Base-by-base conservation (phyloP, 2,797 vertebrate genomes). In the Tapera naevia region DNA sequence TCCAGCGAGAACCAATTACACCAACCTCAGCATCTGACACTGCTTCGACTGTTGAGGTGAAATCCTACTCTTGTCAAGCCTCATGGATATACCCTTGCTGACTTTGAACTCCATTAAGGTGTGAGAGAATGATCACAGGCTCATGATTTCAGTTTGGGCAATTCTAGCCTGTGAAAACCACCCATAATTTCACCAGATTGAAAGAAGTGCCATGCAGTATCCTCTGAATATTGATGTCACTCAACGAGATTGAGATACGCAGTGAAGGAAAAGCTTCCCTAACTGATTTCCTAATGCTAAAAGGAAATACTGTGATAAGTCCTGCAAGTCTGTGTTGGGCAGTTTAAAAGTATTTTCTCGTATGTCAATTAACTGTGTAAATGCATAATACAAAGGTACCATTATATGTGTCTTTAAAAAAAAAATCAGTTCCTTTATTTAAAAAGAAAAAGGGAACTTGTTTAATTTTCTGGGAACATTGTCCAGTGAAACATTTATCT, bases 381-480 rank as follows among this genome's bases (percentile, higher is more conserved):
- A 81, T 70, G 7, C 8, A 10, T 51, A 82, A 60, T 54, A 71
- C 27, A 67, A 83, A 89, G 83, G 5, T 27, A 17, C 66, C 5
- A 1, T 41, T 72, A 35, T 24, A 2, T 48, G 8, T 51, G 25
- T 76, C 11, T 89, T 65, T 28, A 33, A 35, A 66, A 70, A n/a
- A 58, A 16, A 43, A 62, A 41, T 33, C 17, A 33, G 17, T 33
- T 88, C 11, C 32, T 91, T 48, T 72, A 71, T 86, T 89, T 82
- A 35, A 76, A 92, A 80, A 72, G 56, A 86, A 67, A 76, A 65
- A 84, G 94, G 39, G 48, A 78, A 82, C 33, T 39, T 74, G 39
- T 88, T 93, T 88, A 50, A 91, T 80, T 90, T 97, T 93, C 93
- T 94, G 86, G 88, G 70, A 95, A 93, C 64, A 11, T 60, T 75